A percentile compares a stretch with the other conserved stretches of the same genome.
Evolutionary conservation across 2,797 vertebrate species (phyloP).

Genomic region (Pangasius mekongensis): DNA sequence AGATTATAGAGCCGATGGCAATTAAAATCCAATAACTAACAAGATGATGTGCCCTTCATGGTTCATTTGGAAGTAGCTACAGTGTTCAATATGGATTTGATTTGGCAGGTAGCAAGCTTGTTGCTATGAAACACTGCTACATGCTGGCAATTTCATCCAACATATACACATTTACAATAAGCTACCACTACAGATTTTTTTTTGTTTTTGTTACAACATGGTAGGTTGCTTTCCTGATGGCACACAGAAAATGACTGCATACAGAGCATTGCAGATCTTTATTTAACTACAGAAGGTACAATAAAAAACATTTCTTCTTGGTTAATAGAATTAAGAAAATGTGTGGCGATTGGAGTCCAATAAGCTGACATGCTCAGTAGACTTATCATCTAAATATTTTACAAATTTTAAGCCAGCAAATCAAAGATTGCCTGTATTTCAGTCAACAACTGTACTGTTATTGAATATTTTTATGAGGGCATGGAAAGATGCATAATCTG

Average conservation of each 20-base stretch:
- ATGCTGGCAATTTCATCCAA: background rate
- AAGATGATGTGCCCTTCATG: constrained; percentile 60
- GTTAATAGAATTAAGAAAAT: background rate
- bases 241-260: background rate
- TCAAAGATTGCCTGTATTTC: background rate
- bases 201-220: background rate
- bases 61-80: constrained; percentile 50
- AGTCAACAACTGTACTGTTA: background rate
- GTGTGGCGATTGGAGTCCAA: background rate
- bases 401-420: background rate
- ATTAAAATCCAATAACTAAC: constrained; percentile 62
- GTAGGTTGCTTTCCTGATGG: background rate
- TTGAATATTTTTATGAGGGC: background rate
- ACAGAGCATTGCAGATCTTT: background rate
- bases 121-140: constrained; percentile 24
- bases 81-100: constrained; percentile 41
- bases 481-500: background rate
- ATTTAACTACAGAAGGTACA: background rate
- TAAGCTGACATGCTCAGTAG: background rate
- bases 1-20: constrained; percentile 59
- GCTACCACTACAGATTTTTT: background rate
- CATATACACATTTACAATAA: background rate
- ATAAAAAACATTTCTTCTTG: background rate
- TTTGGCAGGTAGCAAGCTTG: constrained; percentile 35
- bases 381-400: background rate